Evolutionary conservation across 2,797 vertebrate genomes (phyloP).

Genomic region (Takifugu rubripes): DNA sequence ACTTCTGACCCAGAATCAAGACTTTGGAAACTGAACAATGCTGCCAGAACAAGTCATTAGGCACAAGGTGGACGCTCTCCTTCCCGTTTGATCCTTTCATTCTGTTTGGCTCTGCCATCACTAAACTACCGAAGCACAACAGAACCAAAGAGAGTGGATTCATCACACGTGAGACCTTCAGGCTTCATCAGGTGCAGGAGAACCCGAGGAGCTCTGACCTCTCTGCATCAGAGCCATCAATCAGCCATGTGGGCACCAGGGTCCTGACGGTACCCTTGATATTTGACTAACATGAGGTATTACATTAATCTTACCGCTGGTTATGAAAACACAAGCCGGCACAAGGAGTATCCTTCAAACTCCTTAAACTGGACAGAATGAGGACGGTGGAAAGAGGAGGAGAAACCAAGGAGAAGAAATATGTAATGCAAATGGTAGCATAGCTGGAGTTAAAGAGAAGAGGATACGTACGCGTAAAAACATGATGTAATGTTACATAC

Average conservation of each 20-base stretch:
- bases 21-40: conserved; percentile 6
- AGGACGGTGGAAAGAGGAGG: no score
- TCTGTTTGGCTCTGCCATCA: conserved; percentile 47
- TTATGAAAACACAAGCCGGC: conserved; percentile 13
- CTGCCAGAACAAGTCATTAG: conserved; percentile 13
- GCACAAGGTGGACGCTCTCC: conserved; percentile 24
- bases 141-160: conserved; percentile 27
- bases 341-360: conserved; percentile 1
- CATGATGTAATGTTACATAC: no score
- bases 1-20: conserved; percentile 43
- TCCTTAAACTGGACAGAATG: background rate
- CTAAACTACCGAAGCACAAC: conserved; percentile 9
- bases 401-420: no score
- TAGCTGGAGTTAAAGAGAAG: no score
- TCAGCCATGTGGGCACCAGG: conserved; percentile 31
- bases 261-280: conserved; percentile 39
- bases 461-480: no score
- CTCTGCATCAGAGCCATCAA: conserved; percentile 52
- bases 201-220: conserved; percentile 37
- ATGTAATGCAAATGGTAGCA: no score
- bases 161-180: conserved; percentile 25
- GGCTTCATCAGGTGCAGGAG: conserved; percentile 10
- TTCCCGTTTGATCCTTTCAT: conserved; percentile 42
- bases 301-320: conserved; percentile 56
- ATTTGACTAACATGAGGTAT: conserved; percentile 41